Percentiles rank a stretch among this genome's conserved stretches.
Evolutionary conservation across 2,113 vertebrate species (phyloP).

Genomic region (Mus pahari): DNA sequence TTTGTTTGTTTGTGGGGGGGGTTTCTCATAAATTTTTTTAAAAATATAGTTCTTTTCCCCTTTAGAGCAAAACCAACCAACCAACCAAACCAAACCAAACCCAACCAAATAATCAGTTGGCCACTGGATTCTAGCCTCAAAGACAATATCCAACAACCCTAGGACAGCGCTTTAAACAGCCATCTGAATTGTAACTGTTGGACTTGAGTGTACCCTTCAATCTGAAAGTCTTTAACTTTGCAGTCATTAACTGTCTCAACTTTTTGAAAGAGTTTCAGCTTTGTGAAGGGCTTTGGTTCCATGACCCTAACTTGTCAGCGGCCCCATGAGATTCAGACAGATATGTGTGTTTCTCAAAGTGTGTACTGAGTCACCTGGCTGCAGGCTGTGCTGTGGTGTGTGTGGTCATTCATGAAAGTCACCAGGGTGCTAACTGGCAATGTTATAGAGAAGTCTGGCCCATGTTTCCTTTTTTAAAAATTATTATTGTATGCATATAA

Average conservation of each 20-base stretch:
- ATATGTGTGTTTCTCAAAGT: conserved; percentile 96
- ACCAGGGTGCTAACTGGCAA: conserved; percentile 96
- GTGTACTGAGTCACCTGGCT: conserved; percentile 97
- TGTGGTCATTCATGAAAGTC: conserved; percentile 97
- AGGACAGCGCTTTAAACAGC: conserved; percentile 87
- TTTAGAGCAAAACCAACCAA: conserved; percentile 30
- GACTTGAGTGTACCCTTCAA: conserved; percentile 94
- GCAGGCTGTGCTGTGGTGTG: conserved; percentile 94
- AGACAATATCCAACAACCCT: background rate
- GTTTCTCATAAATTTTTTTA: background rate
- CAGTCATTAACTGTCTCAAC: conserved; percentile 93
- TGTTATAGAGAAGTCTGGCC: conserved; percentile 98
- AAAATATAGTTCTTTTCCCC: background rate
- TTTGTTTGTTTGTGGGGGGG: no score
- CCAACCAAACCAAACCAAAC: background rate
- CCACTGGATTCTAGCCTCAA: background rate
- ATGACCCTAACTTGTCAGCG: conserved; percentile 94
- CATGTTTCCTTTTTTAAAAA: conserved; percentile 88
- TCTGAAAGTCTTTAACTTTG: conserved; percentile 92
- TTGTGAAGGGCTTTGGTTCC: conserved; percentile 91
- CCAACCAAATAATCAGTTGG: background rate
- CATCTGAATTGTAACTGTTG: conserved; percentile 97
- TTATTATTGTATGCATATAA: no score
- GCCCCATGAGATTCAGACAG: conserved; percentile 94
- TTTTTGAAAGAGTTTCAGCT: conserved; percentile 89